Percentiles rank a stretch among this genome's conserved stretches.
Evolutionary conservation across 2,113 vertebrate genomes (phyloP).

Genomic region (Jacana jacana): DNA sequence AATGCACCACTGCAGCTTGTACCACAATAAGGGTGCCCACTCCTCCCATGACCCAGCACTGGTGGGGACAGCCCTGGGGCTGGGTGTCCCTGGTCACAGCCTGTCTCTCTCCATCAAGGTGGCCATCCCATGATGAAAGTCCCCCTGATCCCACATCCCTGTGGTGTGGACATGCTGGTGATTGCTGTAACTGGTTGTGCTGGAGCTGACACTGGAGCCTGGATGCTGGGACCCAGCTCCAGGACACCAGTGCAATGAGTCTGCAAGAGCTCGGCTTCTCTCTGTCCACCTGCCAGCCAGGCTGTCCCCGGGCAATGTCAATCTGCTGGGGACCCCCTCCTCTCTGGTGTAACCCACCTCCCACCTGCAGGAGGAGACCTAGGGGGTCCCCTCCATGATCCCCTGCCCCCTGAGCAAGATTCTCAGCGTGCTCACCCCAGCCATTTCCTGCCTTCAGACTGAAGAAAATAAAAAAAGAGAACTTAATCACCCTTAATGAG

Average conservation of each 20-base stretch:
- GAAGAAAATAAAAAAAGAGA: neutral
- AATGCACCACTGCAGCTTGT: neutral
- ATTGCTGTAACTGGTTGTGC: neutral
- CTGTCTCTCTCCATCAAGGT: neutral
- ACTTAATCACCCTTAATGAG: constrained; percentile 69
- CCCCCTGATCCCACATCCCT: neutral
- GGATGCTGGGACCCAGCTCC: neutral
- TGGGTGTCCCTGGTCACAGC: neutral
- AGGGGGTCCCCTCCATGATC: neutral
- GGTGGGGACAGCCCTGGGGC: neutral
- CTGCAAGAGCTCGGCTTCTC: neutral
- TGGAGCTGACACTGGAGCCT: rapidly evolving
- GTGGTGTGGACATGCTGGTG: rapidly evolving
- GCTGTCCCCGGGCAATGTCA: neutral
- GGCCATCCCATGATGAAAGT: rapidly evolving
- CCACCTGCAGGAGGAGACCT: neutral
- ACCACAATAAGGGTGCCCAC: neutral
- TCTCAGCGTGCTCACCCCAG: neutral
- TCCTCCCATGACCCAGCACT: neutral
- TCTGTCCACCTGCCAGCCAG: neutral
- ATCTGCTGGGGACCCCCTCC: neutral
- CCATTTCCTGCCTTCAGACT: constrained; percentile 67
- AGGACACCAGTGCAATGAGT: neutral
- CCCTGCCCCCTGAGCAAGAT: neutral
- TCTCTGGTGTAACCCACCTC: rapidly evolving